These are phyloP conservation scores for Polia nebulosa DNA, from an alignment of 2,888 invertebrate species.

Conservation along the genomic window DNA sequence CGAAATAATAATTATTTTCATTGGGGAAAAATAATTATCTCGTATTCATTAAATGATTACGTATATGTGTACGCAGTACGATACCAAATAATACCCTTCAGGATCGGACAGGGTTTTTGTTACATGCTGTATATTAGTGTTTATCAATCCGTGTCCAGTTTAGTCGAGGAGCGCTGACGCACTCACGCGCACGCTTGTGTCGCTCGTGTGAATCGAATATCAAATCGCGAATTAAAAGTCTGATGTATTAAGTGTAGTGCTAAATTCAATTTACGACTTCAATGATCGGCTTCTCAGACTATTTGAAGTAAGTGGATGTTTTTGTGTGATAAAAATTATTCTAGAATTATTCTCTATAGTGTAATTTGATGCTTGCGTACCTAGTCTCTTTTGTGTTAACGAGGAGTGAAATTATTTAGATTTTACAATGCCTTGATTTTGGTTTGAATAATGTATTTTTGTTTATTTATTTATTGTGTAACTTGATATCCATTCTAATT, in stretches of 20 bases:
- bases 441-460: neutral
- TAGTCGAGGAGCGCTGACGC: constrained; percentile 34
- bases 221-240: constrained; percentile 6
- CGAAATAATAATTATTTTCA: no score
- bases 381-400: no score
- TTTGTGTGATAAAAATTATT: constrained; percentile 1
- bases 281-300: constrained; percentile 9
- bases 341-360: constrained; percentile 4
- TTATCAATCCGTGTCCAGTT: constrained; percentile 10
- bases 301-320: constrained; percentile 44
- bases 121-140: constrained; percentile 16
- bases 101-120: no score
- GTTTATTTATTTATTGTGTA: neutral
- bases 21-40: no score
- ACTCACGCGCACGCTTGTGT: constrained; percentile 51
- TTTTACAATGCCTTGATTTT: neutral
- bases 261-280: constrained; percentile 24
- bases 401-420: neutral
- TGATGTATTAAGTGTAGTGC: constrained; percentile 32
- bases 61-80: no score
- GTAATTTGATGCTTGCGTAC: constrained; percentile 1
- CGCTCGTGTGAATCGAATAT: constrained; percentile 15
- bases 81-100: no score
- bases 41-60: no score
- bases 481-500: constrained; percentile 13